Evolutionary conservation across 2,113 vertebrate genomes (phyloP), one percentile per base, ranked within the genome.

Genomic region (Oncorhynchus keta): DNA sequence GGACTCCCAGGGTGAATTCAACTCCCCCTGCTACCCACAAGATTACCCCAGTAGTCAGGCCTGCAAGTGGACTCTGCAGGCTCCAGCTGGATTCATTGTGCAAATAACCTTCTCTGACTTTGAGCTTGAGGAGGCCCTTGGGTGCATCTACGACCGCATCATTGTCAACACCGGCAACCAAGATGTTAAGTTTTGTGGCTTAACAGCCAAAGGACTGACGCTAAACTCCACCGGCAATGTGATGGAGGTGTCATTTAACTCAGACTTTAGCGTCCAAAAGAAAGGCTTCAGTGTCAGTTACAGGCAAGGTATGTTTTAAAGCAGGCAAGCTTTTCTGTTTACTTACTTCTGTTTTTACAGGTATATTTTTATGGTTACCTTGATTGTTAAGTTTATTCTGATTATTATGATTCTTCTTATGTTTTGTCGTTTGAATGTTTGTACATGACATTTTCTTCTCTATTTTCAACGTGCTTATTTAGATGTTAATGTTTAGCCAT

Each of bases 251-350:
- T 90, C 89, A 49, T 99, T 99, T 89, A 92, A 86, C 85, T 97
- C 97, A 0, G 98, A 99, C 93, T 99, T 99, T 89, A 99, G 96
- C 81, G 94, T 99, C 81, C 97, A 97, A 92, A 99, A 97, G 92
- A 96, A 85, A 88, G 98, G 98, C 68, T 99, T 99, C 94, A 95
- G 88, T 90, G 92, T 94, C 89, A 95, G 89, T 89, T 97, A 96
- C 80, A 88, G 88, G 73, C 89, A 94, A 93, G 95, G 96, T 97
- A 95, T 92, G 95, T 94, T 87, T 87, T n/a, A 67, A 24, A 61
- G 75, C 81, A 84, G 16, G 66, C 59, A 70, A 67, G 48, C 4
- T 59, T 61, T 68, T 71, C 49, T 14, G 6, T 62, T 62, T 62
- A 62, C 55, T 57, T 57, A 20, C n/a, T 62, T 22, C 7, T n/a